phyloP scores from a whole-genome alignment of 2,797 vertebrate species.

The Aselliscus stoliczkanus region DNA sequence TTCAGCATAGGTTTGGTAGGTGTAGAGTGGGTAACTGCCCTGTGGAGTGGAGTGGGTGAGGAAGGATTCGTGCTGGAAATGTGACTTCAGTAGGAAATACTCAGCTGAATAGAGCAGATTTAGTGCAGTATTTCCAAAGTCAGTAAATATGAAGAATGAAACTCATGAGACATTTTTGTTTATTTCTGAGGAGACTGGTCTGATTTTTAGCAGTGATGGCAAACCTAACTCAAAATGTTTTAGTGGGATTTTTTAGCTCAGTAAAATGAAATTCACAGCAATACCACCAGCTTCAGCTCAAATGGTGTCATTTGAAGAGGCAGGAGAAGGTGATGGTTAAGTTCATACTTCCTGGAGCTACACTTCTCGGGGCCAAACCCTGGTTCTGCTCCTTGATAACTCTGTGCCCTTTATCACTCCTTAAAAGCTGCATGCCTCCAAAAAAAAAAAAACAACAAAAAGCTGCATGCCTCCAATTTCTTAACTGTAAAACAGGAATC shows the following conservation, averaged over 20 bases:
- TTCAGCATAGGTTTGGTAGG: neutral
- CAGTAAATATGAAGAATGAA: neutral
- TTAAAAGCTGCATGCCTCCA: neutral
- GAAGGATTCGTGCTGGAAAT: neutral
- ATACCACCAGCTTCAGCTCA: neutral
- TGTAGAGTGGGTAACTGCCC: neutral
- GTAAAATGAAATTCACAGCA: neutral
- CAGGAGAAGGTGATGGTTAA: neutral
- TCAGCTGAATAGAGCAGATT: neutral
- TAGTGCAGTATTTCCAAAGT: neutral
- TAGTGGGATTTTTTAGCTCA: neutral
- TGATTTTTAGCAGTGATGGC: neutral
- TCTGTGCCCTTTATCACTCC: neutral
- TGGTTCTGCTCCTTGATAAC: neutral
- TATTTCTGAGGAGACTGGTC: neutral
- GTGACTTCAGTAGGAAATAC: neutral
- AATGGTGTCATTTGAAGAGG: neutral
- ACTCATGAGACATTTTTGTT: neutral
- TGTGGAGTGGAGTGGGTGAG: fast-evolving
- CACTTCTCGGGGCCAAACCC: neutral
- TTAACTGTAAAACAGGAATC: neutral
- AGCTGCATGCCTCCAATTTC: neutral
- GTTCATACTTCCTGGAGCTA: neutral
- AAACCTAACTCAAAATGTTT: neutral
- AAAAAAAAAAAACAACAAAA: too few species aligned